A percentile compares a stretch with the other conserved stretches of the same genome.
Conservation (phyloP, 1,140 invertebrate genomes). For the Euborellia annulipes region DNA sequence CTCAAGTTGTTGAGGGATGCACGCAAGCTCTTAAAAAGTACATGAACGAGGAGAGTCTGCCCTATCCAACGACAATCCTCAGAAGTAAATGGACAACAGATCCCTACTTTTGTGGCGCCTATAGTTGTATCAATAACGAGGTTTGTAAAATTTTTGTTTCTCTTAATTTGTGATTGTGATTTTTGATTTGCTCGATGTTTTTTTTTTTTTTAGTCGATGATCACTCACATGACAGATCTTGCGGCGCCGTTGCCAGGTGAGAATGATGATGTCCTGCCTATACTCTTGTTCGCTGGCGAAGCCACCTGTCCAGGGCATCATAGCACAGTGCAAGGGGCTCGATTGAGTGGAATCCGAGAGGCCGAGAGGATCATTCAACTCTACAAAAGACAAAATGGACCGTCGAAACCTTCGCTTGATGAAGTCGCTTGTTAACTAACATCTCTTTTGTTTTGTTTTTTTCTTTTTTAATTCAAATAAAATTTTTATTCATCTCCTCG, state of each 20-base stretch:
- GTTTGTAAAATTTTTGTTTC: no score
- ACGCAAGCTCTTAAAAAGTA: slow-evolving; percentile 46
- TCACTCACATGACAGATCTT: no score
- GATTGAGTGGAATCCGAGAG: slow-evolving; percentile 63
- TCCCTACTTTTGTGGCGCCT: slow-evolving; percentile 51
- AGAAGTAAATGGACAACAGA: slow-evolving; percentile 53
- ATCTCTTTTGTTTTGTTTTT: no score
- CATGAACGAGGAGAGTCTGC: slow-evolving; percentile 45
- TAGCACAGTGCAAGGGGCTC: slow-evolving; percentile 64
- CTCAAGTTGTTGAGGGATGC: slow-evolving; percentile 48
- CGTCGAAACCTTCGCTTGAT: background rate
- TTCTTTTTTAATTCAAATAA: no score
- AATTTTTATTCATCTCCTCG: no score
- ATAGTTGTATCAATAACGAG: slow-evolving; percentile 60
- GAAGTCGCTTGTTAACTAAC: background rate
- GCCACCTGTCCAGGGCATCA: slow-evolving; percentile 60
- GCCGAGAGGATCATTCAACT: slow-evolving; percentile 53
- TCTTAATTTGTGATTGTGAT: no score
- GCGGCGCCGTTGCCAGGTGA: no score
- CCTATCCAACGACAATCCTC: slow-evolving; percentile 44
- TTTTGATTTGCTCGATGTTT: no score
- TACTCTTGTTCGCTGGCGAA: slow-evolving; percentile 74
- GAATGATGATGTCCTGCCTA: slow-evolving; percentile 26
- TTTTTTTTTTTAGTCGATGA: no score
- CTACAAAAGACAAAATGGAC: slow-evolving; percentile 29